Evolutionary conservation across 2,113 vertebrate genomes (phyloP), one percentile per base, ranked within the genome.

Genomic region (Hippoglossus stenolepis): DNA sequence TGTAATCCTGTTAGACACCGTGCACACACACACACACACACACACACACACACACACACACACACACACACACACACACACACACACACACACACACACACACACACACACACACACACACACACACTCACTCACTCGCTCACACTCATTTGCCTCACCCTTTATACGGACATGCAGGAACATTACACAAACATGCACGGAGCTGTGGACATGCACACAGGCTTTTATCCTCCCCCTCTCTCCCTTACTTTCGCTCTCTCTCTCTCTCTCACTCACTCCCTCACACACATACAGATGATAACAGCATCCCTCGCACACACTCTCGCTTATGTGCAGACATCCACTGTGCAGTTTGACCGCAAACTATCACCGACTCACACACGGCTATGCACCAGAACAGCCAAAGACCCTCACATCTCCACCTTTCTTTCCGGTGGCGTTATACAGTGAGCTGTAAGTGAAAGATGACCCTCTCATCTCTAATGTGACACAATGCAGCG

Each of bases 401-500:
- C n/a, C 35, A 45, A 14, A 75, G 47, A 65, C 56, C 31, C 31
- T 53, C 17, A 51, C 35, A 24, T 17, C 15, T 26, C 14, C 56
- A 53, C 24, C 14, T 45, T 56, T 60, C 57, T 67, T 65, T 31
- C 31, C 1, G 31, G 6, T 31, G 31, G 65, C 65, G 15, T 65
- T 45, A 56, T 72, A 75, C 77, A 18, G 23, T 65, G 77, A 85
- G 75, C 72, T 68, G 67, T 73, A 31, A 75, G 82, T 82, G 85
- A 82, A 71, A 63, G 67, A 76, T 81, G 81, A 82, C 84, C 87
- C 75, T 40, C 66, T 80, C 69, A 79, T 83, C 73, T 90, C 77
- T 85, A 79, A 57, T 43, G 17, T 69, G 73, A 80, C 83, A 77
- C 70, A 84, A 86, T 71, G 66, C 63, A 67, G 13, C 12, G 64